These are phyloP conservation scores for Mustela lutreola DNA, from an alignment of 2,113 vertebrate species.

Conservation along the genomic window DNA sequence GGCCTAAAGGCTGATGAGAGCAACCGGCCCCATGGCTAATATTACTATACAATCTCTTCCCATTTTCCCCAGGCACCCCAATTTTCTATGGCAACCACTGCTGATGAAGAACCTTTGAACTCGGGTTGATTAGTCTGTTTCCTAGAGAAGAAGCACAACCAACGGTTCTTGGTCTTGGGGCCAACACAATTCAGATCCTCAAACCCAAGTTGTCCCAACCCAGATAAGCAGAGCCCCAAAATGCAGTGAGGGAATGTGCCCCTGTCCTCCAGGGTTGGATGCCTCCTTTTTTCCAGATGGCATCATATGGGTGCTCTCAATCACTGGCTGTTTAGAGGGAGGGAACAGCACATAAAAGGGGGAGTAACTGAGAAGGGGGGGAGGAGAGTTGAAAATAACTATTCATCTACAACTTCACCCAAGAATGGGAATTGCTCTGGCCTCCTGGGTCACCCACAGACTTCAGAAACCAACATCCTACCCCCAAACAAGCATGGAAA, in stretches of 20 bases:
- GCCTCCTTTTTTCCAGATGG: background rate
- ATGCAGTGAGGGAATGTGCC: background rate
- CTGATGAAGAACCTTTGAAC: constrained; percentile 30
- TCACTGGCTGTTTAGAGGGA: background rate
- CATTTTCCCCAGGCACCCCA: background rate
- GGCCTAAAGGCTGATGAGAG: too few relatives aligned
- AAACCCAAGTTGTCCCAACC: constrained; percentile 31
- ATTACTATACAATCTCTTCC: background rate
- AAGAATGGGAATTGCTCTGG: background rate
- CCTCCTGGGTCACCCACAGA: constrained; percentile 54
- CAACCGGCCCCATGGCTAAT: background rate
- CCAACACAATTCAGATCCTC: background rate
- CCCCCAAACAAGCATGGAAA: constrained; percentile 78
- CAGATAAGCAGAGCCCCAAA: background rate
- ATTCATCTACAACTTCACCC: background rate
- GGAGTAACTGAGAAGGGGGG: background rate
- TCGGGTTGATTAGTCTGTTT: background rate
- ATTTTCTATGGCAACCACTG: background rate
- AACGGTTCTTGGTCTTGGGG: background rate
- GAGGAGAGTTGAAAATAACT: background rate
- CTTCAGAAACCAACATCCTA: constrained; percentile 74
- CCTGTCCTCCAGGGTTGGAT: background rate
- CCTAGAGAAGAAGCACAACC: constrained; percentile 41
- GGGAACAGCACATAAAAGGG: background rate
- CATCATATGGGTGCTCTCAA: background rate